Percentiles rank a stretch among this genome's conserved stretches.
Evolutionary conservation across 53 echinoderm and acorn worm species (phyloP).

Genomic region (Patiria pectinifera): DNA sequence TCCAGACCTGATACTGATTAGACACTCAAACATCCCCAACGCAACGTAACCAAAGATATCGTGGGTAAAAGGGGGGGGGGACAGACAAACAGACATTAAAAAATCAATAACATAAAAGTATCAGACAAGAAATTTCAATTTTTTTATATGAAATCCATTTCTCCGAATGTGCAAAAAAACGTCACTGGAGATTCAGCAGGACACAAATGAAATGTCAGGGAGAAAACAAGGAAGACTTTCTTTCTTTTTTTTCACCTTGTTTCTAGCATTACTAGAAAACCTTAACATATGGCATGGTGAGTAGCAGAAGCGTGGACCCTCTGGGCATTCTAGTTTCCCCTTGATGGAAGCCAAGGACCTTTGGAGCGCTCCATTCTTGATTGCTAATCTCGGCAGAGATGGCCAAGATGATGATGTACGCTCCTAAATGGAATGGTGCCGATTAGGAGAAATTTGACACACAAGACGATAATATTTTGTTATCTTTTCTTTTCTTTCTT

Average conservation of each 20-base stretch:
- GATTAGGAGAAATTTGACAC: conserved; percentile 20
- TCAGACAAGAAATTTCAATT: too few species aligned
- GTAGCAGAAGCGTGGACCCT: neutral
- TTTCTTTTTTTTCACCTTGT: neutral
- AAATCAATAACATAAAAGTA: too few species aligned
- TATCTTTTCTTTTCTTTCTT: neutral
- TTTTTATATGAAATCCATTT: too few species aligned
- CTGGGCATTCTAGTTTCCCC: conserved; percentile 39
- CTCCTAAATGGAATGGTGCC: conserved; percentile 19
- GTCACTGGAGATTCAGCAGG: too few species aligned
- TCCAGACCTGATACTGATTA: too few species aligned
- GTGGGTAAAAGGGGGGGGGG: too few species aligned
- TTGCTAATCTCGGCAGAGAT: conserved; percentile 28
- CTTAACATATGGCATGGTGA: conserved; percentile 48
- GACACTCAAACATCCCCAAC: too few species aligned
- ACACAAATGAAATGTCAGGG: neutral
- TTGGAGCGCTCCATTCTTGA: conserved; percentile 37
- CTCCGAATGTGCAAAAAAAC: too few species aligned
- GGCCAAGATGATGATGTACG: conserved; percentile 1
- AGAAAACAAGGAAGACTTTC: neutral
- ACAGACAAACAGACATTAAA: too few species aligned
- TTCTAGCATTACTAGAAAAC: neutral
- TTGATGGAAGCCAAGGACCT: conserved; percentile 31
- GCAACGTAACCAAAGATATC: too few species aligned
- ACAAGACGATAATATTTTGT: conserved; percentile 4